phyloP scores from a whole-genome alignment of 2,797 vertebrate genomes.

The Gila robusta region DNA sequence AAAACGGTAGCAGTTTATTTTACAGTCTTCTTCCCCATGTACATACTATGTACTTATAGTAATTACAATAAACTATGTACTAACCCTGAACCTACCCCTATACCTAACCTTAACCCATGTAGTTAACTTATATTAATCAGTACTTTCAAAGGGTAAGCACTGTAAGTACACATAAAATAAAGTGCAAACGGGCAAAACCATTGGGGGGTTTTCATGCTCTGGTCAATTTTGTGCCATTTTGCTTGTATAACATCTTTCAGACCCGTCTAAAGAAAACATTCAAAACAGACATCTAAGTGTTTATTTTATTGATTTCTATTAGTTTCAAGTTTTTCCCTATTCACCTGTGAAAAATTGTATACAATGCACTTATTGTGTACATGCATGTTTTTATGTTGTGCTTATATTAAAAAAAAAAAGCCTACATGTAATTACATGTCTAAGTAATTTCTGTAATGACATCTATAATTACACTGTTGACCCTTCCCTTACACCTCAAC shows the following conservation, averaged over 20 bases:
- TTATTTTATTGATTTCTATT: background rate
- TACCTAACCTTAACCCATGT: background rate
- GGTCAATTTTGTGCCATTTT: background rate
- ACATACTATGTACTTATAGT: background rate
- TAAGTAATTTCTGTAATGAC: background rate
- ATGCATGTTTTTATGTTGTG: too few relatives aligned
- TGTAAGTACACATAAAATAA: background rate
- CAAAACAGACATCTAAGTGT: background rate
- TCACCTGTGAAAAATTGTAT: too few relatives aligned
- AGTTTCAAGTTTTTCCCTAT: background rate
- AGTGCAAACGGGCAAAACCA: background rate
- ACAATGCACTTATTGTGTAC: too few relatives aligned
- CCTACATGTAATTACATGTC: background rate
- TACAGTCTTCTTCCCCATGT: background rate
- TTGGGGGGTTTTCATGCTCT: background rate
- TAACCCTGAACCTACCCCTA: too few relatives aligned
- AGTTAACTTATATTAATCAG: background rate
- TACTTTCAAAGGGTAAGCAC: background rate
- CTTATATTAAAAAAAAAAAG: background rate
- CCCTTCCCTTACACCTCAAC: too few relatives aligned
- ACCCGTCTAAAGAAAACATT: background rate
- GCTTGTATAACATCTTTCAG: background rate
- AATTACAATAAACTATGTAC: background rate
- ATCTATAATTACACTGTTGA: too few relatives aligned
- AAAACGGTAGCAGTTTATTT: background rate